Conservation (phyloP, 2,888 invertebrate species). For the Anodontia alba region DNA sequence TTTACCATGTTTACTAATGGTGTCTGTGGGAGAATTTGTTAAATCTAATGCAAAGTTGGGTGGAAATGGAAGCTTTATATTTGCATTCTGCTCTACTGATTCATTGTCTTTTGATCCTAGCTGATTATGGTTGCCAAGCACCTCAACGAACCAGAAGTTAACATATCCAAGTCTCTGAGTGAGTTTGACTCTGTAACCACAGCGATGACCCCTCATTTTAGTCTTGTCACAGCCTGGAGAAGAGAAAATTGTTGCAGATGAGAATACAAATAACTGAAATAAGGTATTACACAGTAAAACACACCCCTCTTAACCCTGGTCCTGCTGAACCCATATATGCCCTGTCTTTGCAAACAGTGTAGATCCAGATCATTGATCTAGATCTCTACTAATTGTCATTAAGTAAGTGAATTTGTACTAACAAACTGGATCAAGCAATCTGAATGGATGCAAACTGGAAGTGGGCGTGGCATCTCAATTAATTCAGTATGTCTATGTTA, state of each 20-base stretch:
- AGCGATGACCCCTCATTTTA: slow-evolving; percentile 79
- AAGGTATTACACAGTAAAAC: not conserved
- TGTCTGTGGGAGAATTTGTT: not conserved
- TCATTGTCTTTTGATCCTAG: slow-evolving; percentile 43
- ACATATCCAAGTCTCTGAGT: slow-evolving; percentile 79
- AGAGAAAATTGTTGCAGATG: slow-evolving; percentile 17
- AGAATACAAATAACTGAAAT: too few species aligned
- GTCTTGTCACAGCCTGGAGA: slow-evolving; percentile 77
- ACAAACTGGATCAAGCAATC: too few species aligned
- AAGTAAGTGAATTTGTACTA: too few species aligned
- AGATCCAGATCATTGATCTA: not conserved
- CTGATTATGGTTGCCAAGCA: slow-evolving; percentile 77
- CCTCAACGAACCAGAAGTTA: slow-evolving; percentile 80
- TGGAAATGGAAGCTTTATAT: not conserved
- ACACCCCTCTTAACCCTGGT: too few species aligned
- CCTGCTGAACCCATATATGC: too few species aligned
- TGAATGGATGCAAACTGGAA: too few species aligned
- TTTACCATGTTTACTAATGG: not conserved
- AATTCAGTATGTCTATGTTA: too few species aligned
- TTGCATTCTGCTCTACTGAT: not conserved
- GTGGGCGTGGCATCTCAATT: too few species aligned
- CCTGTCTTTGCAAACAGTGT: too few species aligned
- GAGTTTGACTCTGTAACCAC: slow-evolving; percentile 78
- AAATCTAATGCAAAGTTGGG: slow-evolving; percentile 26
- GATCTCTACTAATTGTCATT: not conserved